Base-by-base conservation (phyloP, 2,113 vertebrate genomes). In the Psettodes erumei region DNA sequence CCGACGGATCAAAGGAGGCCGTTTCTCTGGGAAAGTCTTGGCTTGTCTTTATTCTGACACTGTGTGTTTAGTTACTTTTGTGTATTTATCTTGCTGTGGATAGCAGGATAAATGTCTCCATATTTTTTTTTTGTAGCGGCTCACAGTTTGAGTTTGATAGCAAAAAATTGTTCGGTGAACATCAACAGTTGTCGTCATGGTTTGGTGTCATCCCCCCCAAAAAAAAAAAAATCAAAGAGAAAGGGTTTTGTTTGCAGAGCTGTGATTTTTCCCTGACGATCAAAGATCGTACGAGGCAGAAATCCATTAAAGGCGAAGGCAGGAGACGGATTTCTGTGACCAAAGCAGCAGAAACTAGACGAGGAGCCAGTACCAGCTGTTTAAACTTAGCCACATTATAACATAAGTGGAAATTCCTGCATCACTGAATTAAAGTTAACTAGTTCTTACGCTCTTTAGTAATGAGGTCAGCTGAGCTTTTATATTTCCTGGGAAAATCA, bases 1-100 rank as follows among this genome's bases (percentile, higher is more conserved):
- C 42, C 21, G 42, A 67, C 25, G 74, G 84, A 84, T 88, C 84
- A 82, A 83, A 87, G 82, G 68, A 80, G n/a, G 35, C 51, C 5
- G 47, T 77, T 86, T 88, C 61, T 86, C 62, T 38, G 42, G 48
- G 60, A 79, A 53, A 37, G 50, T 68, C 42, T 71, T 67, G 28
- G 38, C 56, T 74, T 71, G 77, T 65, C 53, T 27, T 19, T 38
- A 43, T 27, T 51, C 35, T 2, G 2, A 65, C 43, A 48, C 56
- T 43, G 66, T 23, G 18, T 66, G 32, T 80, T 60, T 28, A 63
- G 48, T 68, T 71, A 45, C n/a, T 66, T 80, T 65, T 13, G 25
- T 66, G 53, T 55, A 40, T 45, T 68, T 79, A 56, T 47, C 38
- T 59, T 33, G 67, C 50, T 56, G 65, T 48, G 35, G 47, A 58